Evolutionary conservation across 1,140 invertebrate genomes (phyloP).

Genomic region (Sycophaga agraensis): DNA sequence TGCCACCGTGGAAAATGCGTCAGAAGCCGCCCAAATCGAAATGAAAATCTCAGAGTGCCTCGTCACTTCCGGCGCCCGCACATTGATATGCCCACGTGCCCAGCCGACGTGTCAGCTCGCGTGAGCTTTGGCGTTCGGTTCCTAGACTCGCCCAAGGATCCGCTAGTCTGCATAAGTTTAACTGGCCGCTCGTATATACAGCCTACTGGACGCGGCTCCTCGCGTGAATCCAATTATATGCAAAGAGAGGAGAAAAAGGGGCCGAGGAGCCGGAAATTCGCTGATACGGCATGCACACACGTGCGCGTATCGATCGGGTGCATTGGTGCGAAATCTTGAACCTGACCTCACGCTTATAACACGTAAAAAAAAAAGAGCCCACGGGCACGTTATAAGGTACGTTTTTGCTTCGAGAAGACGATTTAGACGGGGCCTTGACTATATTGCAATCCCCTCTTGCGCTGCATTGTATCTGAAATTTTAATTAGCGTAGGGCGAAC

Average conservation of each 20-base stretch:
- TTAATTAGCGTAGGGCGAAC: no score
- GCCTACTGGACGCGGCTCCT: not conserved
- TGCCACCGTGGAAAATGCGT: no score
- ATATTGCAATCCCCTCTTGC: no score
- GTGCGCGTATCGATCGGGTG: slow-evolving; percentile 21
- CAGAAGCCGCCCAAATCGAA: not conserved
- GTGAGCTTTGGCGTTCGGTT: slow-evolving; percentile 2
- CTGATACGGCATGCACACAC: not conserved
- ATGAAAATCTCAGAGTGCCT: not conserved
- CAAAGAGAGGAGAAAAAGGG: slow-evolving; percentile 1
- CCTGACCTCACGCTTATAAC: slow-evolving; percentile 28
- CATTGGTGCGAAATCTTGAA: slow-evolving; percentile 19
- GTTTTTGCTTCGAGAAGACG: no score
- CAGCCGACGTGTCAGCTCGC: not conserved
- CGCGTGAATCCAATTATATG: slow-evolving; percentile 16
- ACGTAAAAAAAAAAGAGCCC: not conserved
- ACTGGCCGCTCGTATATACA: not conserved
- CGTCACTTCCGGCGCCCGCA: not conserved
- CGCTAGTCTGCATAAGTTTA: not conserved
- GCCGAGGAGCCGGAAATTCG: not conserved
- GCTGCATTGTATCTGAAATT: no score
- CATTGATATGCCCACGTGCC: no score
- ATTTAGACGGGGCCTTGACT: no score
- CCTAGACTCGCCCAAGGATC: not conserved
- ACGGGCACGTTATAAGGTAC: no score